Evolutionary conservation across 2,888 invertebrate genomes (phyloP).

Genomic region (Pachymerium ferrugineum): DNA sequence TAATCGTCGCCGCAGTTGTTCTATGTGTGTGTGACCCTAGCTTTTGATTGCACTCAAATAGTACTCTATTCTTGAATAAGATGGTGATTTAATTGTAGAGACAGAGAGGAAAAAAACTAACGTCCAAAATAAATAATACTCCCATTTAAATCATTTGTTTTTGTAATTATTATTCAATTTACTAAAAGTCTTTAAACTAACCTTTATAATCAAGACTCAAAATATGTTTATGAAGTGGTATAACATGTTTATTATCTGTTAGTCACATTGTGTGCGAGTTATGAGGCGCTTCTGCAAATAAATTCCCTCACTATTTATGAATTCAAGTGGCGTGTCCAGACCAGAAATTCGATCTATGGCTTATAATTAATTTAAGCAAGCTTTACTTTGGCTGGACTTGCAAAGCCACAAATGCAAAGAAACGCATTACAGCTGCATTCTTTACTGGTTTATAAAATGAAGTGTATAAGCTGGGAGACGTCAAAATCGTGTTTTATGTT

Average conservation of each 20-base stretch:
- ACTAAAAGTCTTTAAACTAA: background rate
- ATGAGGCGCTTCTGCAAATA: slow-evolving; percentile 22
- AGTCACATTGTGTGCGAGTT: slow-evolving; percentile 21
- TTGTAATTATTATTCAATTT: background rate
- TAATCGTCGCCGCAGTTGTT: too few species aligned
- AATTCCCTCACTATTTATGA: slow-evolving; percentile 21
- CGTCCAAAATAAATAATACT: too few species aligned
- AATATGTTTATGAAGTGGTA: slow-evolving; percentile 9
- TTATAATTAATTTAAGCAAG: slow-evolving; percentile 21
- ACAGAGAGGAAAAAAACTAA: too few species aligned
- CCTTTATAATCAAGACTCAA: slow-evolving; percentile 20
- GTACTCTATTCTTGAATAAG: too few species aligned
- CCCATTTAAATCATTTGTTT: too few species aligned
- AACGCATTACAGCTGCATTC: background rate
- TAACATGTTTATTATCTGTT: slow-evolving; percentile 25
- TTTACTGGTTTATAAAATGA: slow-evolving; percentile 1
- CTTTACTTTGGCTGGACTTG: background rate
- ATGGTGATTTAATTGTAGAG: too few species aligned
- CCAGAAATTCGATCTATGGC: slow-evolving; percentile 24
- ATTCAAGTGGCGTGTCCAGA: slow-evolving; percentile 21
- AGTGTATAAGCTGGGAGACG: background rate
- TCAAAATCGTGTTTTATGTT: slow-evolving; percentile 7
- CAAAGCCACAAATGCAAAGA: slow-evolving; percentile 22
- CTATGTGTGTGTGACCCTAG: too few species aligned
- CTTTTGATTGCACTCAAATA: too few species aligned